Conservation (phyloP, 2,113 vertebrate genomes). For the Opisthocomus hoazin region DNA sequence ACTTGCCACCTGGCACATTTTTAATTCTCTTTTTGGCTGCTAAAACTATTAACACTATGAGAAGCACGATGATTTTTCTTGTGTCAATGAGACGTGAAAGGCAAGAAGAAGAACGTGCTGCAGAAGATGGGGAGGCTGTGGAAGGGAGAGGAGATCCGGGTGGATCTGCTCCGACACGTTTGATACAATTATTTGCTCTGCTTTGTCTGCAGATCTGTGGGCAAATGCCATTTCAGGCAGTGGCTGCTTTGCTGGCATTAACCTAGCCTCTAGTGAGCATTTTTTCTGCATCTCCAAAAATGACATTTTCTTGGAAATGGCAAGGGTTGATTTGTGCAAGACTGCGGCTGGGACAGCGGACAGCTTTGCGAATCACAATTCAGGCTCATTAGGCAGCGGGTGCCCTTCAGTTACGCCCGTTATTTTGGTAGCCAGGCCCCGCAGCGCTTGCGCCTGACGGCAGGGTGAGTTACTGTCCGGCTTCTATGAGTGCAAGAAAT, state of each 20-base stretch:
- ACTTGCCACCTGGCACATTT: background rate
- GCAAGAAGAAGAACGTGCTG: background rate
- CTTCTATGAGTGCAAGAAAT: background rate
- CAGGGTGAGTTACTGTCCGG: background rate
- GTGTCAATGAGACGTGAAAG: background rate
- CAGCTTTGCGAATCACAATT: background rate
- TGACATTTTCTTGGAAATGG: background rate
- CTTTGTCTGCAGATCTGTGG: background rate
- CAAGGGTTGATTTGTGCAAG: background rate
- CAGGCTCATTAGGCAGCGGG: background rate
- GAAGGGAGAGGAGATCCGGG: background rate
- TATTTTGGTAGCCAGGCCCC: background rate
- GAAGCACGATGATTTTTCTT: background rate
- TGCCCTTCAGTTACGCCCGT: background rate
- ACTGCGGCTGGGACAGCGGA: background rate
- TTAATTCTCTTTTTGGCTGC: background rate
- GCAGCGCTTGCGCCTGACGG: rapidly evolving
- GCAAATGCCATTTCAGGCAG: background rate
- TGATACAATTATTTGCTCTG: background rate
- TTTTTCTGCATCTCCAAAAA: background rate
- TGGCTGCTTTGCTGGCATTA: background rate
- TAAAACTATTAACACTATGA: too few relatives aligned
- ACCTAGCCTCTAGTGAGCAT: background rate
- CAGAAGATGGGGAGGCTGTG: background rate
- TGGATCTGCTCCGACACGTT: background rate